Evolutionary conservation across 2,888 invertebrate genomes (phyloP).

Genomic region (Apamea anceps): DNA sequence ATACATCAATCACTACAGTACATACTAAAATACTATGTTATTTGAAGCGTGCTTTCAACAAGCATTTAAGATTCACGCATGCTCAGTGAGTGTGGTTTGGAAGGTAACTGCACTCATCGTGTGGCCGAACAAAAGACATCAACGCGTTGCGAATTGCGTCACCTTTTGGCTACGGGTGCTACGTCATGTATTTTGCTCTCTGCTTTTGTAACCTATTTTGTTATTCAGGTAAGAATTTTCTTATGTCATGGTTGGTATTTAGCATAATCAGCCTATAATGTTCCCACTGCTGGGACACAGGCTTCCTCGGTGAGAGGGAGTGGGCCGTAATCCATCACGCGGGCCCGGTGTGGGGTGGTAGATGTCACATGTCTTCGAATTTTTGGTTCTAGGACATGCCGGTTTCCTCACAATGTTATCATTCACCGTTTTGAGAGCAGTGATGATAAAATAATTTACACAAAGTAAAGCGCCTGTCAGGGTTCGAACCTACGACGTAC

Average conservation of each 20-base stretch:
- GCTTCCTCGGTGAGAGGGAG: neutral
- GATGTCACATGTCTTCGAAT: neutral
- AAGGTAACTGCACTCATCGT: slow-evolving; percentile 20
- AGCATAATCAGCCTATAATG: neutral
- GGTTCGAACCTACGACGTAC: neutral
- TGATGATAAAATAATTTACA: neutral
- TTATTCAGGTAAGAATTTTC: neutral
- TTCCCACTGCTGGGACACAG: neutral
- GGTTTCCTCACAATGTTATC: neutral
- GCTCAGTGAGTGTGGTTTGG: slow-evolving; percentile 11
- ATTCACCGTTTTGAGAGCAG: neutral
- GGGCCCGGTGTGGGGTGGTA: neutral
- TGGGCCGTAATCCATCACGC: neutral
- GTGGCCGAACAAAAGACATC: slow-evolving; percentile 72
- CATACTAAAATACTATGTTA: slow-evolving; percentile 23
- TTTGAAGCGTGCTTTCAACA: slow-evolving; percentile 34
- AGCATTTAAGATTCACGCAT: slow-evolving; percentile 20
- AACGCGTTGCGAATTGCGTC: slow-evolving; percentile 65
- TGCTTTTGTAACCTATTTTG: slow-evolving; percentile 12
- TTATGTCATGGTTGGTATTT: neutral
- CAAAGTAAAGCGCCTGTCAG: neutral
- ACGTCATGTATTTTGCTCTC: slow-evolving; percentile 9
- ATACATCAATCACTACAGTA: slow-evolving; percentile 13
- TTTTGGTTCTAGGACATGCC: neutral
- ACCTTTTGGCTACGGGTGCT: slow-evolving; percentile 4